Evolutionary conservation across 2,113 vertebrate genomes (phyloP).

Genomic region (Polyodon spathula): DNA sequence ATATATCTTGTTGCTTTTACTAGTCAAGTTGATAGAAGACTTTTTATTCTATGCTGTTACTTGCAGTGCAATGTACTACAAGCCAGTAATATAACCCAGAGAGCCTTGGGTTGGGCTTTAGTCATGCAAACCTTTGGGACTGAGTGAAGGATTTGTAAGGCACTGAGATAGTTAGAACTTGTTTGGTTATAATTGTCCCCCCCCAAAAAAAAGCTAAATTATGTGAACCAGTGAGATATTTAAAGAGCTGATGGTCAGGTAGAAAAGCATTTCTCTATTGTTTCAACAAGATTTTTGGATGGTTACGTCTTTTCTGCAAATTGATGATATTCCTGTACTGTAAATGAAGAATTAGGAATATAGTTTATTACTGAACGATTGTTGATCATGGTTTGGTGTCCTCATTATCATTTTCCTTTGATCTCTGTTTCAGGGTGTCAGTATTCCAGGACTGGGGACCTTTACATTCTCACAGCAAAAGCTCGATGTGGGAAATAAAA

Average conservation of each 20-base stretch:
- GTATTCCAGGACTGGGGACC: slow-evolving; percentile 59
- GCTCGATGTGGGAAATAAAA: slow-evolving; percentile 48
- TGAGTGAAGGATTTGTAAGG: too few relatives aligned
- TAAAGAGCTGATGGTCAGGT: not conserved
- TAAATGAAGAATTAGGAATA: not conserved
- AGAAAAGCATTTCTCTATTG: not conserved
- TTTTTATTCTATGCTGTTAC: too few relatives aligned
- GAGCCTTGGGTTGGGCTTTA: too few relatives aligned
- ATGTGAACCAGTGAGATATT: not conserved
- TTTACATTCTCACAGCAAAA: slow-evolving; percentile 65
- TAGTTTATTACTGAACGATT: not conserved
- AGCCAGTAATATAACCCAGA: too few relatives aligned
- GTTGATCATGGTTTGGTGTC: slow-evolving; percentile 1
- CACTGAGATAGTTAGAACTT: too few relatives aligned
- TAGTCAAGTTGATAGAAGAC: too few relatives aligned
- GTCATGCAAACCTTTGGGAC: too few relatives aligned
- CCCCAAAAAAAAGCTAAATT: too few relatives aligned
- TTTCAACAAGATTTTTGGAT: not conserved
- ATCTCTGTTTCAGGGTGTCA: slow-evolving; percentile 52
- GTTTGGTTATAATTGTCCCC: too few relatives aligned
- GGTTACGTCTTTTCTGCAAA: not conserved
- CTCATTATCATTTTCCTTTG: not conserved
- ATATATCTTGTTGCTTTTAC: too few relatives aligned
- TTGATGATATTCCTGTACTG: not conserved
- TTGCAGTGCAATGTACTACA: too few relatives aligned